Evolutionary conservation across 2,113 vertebrate species (phyloP).

Genomic region (Brachirus orientalis): DNA sequence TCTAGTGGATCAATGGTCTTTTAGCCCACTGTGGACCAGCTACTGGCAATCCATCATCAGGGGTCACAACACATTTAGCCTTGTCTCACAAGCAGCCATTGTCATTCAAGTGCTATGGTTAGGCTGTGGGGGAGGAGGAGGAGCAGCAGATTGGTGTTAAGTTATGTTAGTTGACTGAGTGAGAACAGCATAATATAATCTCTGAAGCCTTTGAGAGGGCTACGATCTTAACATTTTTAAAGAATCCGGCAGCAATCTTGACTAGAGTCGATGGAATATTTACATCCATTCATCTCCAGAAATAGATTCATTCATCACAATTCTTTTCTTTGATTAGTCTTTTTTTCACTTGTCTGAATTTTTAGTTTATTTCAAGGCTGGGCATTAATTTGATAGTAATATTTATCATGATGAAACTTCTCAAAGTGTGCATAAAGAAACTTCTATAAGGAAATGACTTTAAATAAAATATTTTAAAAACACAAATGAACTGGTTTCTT

Average conservation of each 20-base stretch:
- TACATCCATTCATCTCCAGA: constrained; percentile 7
- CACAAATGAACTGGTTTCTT: no score
- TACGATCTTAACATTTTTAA: constrained; percentile 22
- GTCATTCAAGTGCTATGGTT: constrained; percentile 65
- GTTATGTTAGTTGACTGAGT: constrained; percentile 39
- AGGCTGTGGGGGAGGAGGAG: constrained; percentile 25
- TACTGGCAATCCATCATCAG: constrained; percentile 68
- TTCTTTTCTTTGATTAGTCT: constrained; percentile 10
- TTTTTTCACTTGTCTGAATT: no score
- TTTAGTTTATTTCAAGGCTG: no score
- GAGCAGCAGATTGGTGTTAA: constrained; percentile 21
- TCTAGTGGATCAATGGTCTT: constrained; percentile 61
- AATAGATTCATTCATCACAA: constrained; percentile 1
- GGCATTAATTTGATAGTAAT: no score
- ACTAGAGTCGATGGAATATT: constrained; percentile 17
- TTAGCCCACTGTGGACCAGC: constrained; percentile 45
- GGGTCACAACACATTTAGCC: constrained; percentile 70
- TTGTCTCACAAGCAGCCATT: constrained; percentile 61
- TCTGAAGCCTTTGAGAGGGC: constrained; percentile 30
- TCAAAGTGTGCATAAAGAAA: no score
- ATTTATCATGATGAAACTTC: no score
- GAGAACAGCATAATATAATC: constrained; percentile 34
- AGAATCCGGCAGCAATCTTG: constrained; percentile 9
- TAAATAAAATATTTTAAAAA: no score
- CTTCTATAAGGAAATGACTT: no score